Conservation (phyloP, 1,140 invertebrate genomes). For the Sitobion miscanthi region DNA sequence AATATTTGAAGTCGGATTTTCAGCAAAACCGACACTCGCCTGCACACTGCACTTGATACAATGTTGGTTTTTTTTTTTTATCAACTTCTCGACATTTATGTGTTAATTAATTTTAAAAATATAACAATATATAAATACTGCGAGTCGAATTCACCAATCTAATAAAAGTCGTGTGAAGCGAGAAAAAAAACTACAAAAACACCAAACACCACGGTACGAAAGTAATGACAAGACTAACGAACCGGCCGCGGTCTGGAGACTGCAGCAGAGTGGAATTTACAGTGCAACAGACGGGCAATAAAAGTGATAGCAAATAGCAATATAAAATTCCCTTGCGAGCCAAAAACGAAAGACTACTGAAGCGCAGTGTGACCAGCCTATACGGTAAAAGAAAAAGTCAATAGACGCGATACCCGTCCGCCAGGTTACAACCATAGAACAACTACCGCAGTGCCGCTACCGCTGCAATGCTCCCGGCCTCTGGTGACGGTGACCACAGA, state of each 20-base stretch:
- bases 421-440: too few species aligned
- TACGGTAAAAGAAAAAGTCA: not conserved
- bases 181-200: not conserved
- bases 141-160: not conserved
- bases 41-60: not conserved
- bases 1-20: not conserved
- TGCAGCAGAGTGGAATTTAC: slow-evolving; percentile 21
- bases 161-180: not conserved
- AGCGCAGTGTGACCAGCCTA: not conserved
- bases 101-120: not conserved
- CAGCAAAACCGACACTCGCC: too few species aligned
- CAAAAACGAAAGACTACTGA: not conserved
- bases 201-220: not conserved
- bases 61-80: not conserved
- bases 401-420: not conserved
- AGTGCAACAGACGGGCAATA: slow-evolving; percentile 47
- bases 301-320: slow-evolving; percentile 25
- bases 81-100: not conserved
- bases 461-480: too few species aligned
- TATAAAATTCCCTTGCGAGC: not conserved
- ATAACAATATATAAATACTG: not conserved
- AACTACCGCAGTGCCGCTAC: too few species aligned
- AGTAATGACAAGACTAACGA: slow-evolving; percentile 9
- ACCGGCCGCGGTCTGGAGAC: not conserved
- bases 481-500: too few species aligned